Evolutionary conservation across 2,113 vertebrate species (phyloP), one percentile per base, ranked within the genome.

Genomic region (Mandrillus leucophaeus): DNA sequence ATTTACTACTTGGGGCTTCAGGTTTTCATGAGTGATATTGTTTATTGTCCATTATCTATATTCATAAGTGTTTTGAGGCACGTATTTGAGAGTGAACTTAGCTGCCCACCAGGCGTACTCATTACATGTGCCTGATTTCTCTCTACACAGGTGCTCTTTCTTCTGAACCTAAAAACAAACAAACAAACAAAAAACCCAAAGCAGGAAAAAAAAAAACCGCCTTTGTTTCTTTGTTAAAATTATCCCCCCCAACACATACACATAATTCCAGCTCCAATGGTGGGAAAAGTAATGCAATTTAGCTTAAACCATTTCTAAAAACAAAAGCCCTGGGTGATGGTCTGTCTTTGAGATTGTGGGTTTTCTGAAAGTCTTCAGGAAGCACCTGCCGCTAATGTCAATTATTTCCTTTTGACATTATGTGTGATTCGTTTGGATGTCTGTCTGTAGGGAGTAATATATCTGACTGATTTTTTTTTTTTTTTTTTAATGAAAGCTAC

Each of bases 301-400:
- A 61, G 32, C 55, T 72, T 84, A 85, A 17, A 96, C 79, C 35
- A 85, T 22, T 84, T 72, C 40, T 61, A 90, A 75, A 30, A 73
- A 18, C 6, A 83, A 17, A 32, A 76, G n/a, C 25, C 8, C 64
- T 55, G 32, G 9, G 13, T 68, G 40, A 38, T 76, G 48, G 2
- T 5, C 17, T 73, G 61, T 16, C 18, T 59, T 79, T 85, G 72
- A 79, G 64, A 57, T 0, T 14, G 23, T 35, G 38, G 20, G 5
- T 40, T 66, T 78, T 90, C 82, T 57, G 86, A 68, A 83, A 10
- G 1, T 30, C 27, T 75, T 75, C 22, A 38, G 61, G 13, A 73
- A 48, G 27, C 12, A 43, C 8, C 13, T 9, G 45, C 12, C 16
- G 22, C 18, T 18, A 84, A 59, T 50, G n/a, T 38, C 48, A 82